Evolutionary conservation across 2,888 invertebrate species (phyloP).

Genomic region (Gastrophysa polygoni): DNA sequence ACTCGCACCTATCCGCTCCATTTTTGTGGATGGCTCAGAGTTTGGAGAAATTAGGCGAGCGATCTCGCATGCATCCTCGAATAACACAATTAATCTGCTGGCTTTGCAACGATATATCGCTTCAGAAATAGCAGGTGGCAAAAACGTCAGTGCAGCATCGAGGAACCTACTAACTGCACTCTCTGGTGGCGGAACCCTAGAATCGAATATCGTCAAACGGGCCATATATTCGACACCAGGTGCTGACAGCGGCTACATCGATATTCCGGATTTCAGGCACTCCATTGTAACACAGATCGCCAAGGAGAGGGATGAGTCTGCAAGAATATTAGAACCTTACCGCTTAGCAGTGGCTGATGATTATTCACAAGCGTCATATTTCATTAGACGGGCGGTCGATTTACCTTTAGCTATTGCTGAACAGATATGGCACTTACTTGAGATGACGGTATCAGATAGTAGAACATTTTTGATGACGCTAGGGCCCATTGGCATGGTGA

Average conservation of each 20-base stretch:
- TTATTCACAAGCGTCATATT: too few species aligned
- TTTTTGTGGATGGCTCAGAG: too few species aligned
- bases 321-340: background rate
- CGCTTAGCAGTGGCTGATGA: background rate
- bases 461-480: background rate
- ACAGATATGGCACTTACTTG: background rate
- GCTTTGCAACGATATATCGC: background rate
- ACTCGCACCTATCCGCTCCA: too few species aligned
- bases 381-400: too few species aligned
- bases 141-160: background rate
- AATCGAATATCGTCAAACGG: background rate
- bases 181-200: background rate
- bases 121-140: background rate
- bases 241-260: background rate
- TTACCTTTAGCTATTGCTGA: too few species aligned
- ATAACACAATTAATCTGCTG: background rate
- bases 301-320: background rate
- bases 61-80: background rate
- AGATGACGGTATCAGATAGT: background rate
- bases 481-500: background rate
- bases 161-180: background rate
- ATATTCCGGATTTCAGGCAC: background rate
- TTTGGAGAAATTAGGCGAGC: background rate
- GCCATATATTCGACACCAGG: background rate
- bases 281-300: background rate